Percentiles rank a stretch among this genome's conserved stretches.
Conservation (phyloP, 1,140 invertebrate species). For the Drosophila guanche region DNA sequence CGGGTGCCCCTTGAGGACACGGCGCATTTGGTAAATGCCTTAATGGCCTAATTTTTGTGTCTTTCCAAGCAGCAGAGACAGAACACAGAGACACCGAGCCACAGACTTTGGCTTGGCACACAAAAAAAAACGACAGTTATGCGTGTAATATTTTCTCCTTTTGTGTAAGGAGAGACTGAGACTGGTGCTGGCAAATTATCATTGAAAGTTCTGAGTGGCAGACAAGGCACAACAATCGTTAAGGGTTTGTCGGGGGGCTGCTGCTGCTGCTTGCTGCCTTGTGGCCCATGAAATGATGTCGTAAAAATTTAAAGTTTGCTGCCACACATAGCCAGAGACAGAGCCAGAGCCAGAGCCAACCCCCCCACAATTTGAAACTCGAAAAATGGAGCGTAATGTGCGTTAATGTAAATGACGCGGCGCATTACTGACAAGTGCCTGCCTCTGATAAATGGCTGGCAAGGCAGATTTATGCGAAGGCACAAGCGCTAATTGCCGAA, state of each 20-base stretch:
- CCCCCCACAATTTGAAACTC: constrained; percentile 72
- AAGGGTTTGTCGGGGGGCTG: constrained; percentile 57
- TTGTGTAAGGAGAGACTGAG: constrained; percentile 28
- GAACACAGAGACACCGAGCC: constrained; percentile 16
- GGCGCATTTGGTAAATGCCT: constrained; percentile 80
- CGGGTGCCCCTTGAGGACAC: constrained; percentile 65
- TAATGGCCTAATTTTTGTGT: constrained; percentile 82
- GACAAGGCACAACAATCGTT: constrained; percentile 40
- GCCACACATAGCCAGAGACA: constrained; percentile 29
- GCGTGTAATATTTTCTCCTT: constrained; percentile 75
- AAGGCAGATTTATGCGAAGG: constrained; percentile 52
- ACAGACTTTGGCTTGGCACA: not conserved
- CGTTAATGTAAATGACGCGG: constrained; percentile 82
- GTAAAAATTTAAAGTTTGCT: constrained; percentile 81
- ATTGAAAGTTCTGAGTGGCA: constrained; percentile 57
- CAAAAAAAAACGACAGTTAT: constrained; percentile 75
- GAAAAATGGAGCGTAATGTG: constrained; percentile 79
- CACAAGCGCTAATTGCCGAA: constrained; percentile 68
- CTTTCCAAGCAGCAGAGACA: constrained; percentile 49
- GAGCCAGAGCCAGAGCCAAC: constrained; percentile 31
- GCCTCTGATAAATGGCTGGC: constrained; percentile 33
- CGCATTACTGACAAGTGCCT: constrained; percentile 81
- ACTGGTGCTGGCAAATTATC: constrained; percentile 62
- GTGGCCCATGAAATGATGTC: constrained; percentile 81
- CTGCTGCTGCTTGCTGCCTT: constrained; percentile 38